Conservation (phyloP, 2,113 vertebrate genomes). For the Boulengeromyrus knoepffleri region DNA sequence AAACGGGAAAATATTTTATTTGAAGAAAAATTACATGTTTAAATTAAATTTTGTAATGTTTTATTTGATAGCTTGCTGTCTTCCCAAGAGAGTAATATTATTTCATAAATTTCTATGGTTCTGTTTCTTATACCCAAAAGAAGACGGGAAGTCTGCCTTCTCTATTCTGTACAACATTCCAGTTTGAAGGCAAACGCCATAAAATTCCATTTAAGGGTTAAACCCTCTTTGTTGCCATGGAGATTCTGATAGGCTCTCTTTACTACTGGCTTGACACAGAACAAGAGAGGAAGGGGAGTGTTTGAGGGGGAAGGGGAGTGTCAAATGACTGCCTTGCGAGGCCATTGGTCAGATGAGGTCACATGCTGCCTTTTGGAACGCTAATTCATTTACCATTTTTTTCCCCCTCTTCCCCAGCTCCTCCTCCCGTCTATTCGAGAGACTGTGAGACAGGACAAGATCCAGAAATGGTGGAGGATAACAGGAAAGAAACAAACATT, state of each 20-base stretch:
- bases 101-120: neutral
- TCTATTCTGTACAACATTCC: neutral
- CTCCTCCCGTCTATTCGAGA: slow-evolving; percentile 32
- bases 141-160: neutral
- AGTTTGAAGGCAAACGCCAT: neutral
- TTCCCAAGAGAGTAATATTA: neutral
- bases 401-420: slow-evolving; percentile 20
- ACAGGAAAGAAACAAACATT: slow-evolving; percentile 29
- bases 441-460: slow-evolving; percentile 31
- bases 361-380: slow-evolving; percentile 40
- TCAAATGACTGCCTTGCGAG: neutral
- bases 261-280: slow-evolving; percentile 30
- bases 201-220: slow-evolving; percentile 17
- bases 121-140: neutral
- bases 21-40: neutral
- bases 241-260: slow-evolving; percentile 16
- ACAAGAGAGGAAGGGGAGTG: slow-evolving; percentile 26
- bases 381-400: slow-evolving; percentile 40
- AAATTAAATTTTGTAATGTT: neutral
- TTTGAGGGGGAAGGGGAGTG: slow-evolving; percentile 26
- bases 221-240: slow-evolving; percentile 22
- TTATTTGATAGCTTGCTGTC: neutral
- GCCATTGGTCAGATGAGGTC: slow-evolving; percentile 31
- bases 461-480: slow-evolving; percentile 43
- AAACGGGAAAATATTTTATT: neutral